These are phyloP conservation scores for Drosophila imparisetae DNA, from an alignment of 2,888 invertebrate genomes.

Conservation along the genomic window DNA sequence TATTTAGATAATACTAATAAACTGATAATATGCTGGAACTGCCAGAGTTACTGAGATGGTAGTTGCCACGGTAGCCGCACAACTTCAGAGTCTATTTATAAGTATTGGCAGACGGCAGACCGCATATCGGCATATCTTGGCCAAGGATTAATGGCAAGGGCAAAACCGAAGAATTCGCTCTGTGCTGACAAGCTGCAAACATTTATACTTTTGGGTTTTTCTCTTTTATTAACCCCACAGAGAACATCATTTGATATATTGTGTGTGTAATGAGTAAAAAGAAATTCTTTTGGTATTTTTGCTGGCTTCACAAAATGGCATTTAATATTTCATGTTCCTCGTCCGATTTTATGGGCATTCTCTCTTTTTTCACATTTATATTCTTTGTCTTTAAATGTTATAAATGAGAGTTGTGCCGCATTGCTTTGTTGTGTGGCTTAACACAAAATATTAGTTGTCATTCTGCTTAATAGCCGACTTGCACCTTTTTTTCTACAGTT, in stretches of 20 bases:
- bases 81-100: conserved; percentile 19
- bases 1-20: conserved; percentile 57
- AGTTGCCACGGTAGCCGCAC: not conserved
- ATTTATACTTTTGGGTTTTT: conserved; percentile 9
- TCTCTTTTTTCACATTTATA: conserved; percentile 15
- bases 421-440: conserved; percentile 31
- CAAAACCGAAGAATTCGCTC: conserved; percentile 22
- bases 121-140: conserved; percentile 29
- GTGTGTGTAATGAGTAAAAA: conserved; percentile 1
- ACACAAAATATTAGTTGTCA: conserved; percentile 61
- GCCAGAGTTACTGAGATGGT: not conserved
- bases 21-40: conserved; percentile 25
- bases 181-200: conserved; percentile 32
- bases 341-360: conserved; percentile 34
- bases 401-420: conserved; percentile 50
- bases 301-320: conserved; percentile 44
- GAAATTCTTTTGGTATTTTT: conserved; percentile 22
- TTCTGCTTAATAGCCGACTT: conserved; percentile 62
- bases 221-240: conserved; percentile 6
- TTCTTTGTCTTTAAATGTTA: conserved; percentile 51
- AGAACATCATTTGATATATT: conserved; percentile 19
- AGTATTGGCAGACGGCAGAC: conserved; percentile 1
- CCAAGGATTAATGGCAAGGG: conserved; percentile 46
- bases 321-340: conserved; percentile 58
- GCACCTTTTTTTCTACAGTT: conserved; percentile 44